Base-by-base conservation (phyloP, 2,797 vertebrate species). In the Pipistrellus kuhlii region DNA sequence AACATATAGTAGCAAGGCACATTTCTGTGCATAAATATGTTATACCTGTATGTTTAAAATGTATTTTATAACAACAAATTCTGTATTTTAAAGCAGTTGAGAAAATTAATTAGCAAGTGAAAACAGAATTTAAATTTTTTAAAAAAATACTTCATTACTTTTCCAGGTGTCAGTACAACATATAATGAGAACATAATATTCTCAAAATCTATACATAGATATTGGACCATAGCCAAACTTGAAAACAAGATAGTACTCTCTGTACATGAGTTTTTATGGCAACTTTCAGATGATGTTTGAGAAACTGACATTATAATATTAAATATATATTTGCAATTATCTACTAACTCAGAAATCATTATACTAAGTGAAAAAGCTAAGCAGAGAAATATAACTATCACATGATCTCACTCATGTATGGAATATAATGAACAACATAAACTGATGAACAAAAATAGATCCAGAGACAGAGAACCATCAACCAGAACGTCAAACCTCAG, bases 81-180 rank as follows among this genome's bases (percentile, higher is more conserved):
- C 6, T 77, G 51, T 48, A 71, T 73, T 82, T 86, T 68, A 59
- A 90, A 75, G 83, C 23, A 84, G 35, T 57, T 41, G n/a, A 78
- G 30, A 64, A 89, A 90, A 86, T 78, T 72, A 83, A 78, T 75
- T 69, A 78, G n/a, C 15, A 90, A 84, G 35, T 92, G 20, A 32
- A 89, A 95, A 96, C 84, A 78, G 68, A 93, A 15, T 10, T 48
- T 78, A 84, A 78, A 13, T 89, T 85, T 94, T 71, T 46, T 55
- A 84, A 80, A 93, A 80, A 93, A 72, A 66, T 46, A 71, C 5
- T 77, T 83, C 35, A 73, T 82, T 89, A 92, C 64, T 95, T 83
- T 51, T 78, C 30, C 35, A 87, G 20, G 41, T 86, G 57, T 92
- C 64, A 48, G 13, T 78, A 78, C n/a, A 83, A 85, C 30, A 82